phyloP scores from a whole-genome alignment of 1,140 invertebrate genomes.

The Panagrolaimus sp. region DNA sequence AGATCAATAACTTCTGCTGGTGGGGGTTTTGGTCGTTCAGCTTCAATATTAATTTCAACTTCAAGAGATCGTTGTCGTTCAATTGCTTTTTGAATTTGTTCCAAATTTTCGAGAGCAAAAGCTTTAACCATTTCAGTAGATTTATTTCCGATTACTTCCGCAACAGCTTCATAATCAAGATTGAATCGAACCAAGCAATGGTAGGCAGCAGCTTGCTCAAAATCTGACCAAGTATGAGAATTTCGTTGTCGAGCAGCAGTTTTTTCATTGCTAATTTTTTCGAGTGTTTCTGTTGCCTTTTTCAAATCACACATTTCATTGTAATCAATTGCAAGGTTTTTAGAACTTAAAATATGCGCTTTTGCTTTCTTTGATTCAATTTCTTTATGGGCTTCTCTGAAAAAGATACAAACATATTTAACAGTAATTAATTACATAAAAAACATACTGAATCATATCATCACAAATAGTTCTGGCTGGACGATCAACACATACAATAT shows the following conservation, averaged over 20 bases:
- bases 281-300: background rate
- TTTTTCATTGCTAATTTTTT: background rate
- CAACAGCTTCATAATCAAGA: slow-evolving; percentile 10
- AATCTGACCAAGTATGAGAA: slow-evolving; percentile 4
- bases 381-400: background rate
- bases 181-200: slow-evolving; percentile 12
- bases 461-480: background rate
- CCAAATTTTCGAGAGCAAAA: background rate
- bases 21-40: background rate
- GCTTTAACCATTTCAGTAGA: background rate
- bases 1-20: background rate
- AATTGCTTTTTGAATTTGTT: background rate
- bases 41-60: background rate
- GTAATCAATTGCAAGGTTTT: background rate
- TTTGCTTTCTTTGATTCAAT: background rate
- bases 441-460: background rate
- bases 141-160: background rate
- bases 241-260: background rate
- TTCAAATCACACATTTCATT: background rate
- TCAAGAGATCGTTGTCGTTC: background rate
- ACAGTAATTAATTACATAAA: too few species aligned
- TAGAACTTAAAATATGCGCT: background rate
- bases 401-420: background rate
- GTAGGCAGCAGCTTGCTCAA: background rate
- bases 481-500: background rate